A percentile compares a stretch with the other conserved stretches of the same genome.
Evolutionary conservation across 2,888 invertebrate species (phyloP).

Genomic region (Eumerus sabulonum): DNA sequence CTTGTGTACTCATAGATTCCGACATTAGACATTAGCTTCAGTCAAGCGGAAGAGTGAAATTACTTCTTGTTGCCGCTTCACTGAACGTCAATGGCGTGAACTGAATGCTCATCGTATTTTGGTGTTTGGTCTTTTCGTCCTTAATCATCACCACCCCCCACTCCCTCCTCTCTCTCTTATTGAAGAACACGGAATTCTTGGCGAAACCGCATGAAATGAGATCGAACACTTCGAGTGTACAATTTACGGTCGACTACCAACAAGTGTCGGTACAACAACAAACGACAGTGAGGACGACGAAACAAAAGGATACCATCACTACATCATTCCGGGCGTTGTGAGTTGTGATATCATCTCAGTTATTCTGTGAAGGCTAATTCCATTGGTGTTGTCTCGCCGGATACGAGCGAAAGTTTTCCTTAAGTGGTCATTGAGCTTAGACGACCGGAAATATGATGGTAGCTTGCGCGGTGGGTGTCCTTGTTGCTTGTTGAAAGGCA

Average conservation of each 20-base stretch:
- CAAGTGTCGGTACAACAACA: conserved; percentile 52
- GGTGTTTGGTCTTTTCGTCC: conserved; percentile 9
- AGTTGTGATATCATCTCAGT: conserved; percentile 47
- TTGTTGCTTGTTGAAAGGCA: not conserved
- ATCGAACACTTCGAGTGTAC: conserved; percentile 55
- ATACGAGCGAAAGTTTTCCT: conserved; percentile 64
- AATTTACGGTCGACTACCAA: conserved; percentile 57
- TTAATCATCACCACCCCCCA: too few species aligned
- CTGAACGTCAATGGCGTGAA: conserved; percentile 67
- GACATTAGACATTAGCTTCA: conserved; percentile 57
- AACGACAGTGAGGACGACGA: conserved; percentile 5
- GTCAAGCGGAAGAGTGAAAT: conserved; percentile 65
- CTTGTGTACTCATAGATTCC: conserved; percentile 50
- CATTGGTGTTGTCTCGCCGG: conserved; percentile 49
- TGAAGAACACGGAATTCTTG: too few species aligned
- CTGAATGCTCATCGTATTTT: conserved; percentile 59
- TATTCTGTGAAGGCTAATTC: conserved; percentile 57
- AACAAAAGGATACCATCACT: conserved; percentile 32
- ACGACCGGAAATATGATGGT: conserved; percentile 63
- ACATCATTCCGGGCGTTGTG: not conserved
- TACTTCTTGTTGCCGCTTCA: conserved; percentile 66
- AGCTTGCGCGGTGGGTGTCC: conserved; percentile 30
- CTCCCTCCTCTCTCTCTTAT: too few species aligned
- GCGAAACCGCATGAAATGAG: conserved; percentile 57
- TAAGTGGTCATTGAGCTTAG: conserved; percentile 68